phyloP scores from a whole-genome alignment of 2,888 invertebrate genomes.

The Zhuqinia jingwanae region DNA sequence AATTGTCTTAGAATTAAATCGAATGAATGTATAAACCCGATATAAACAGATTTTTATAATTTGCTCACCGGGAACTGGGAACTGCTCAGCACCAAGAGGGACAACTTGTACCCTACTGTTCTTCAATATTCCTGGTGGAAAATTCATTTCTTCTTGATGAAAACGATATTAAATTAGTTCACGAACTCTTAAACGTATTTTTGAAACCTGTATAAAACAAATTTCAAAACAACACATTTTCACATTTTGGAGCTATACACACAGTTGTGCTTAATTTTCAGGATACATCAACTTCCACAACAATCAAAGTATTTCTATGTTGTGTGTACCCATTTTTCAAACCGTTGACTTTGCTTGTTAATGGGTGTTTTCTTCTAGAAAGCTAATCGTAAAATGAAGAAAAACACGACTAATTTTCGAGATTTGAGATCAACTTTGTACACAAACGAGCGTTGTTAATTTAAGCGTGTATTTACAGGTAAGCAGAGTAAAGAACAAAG shows the following conservation, averaged over 20 bases:
- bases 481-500: not conserved
- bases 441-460: constrained; percentile 52
- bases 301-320: not conserved
- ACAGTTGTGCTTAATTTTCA: constrained; percentile 19
- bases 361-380: not conserved
- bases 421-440: constrained; percentile 34
- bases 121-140: constrained; percentile 49
- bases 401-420: not conserved
- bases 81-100: constrained; percentile 36
- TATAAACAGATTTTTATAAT: not conserved
- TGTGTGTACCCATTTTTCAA: not conserved
- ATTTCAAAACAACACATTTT: constrained; percentile 18
- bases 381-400: constrained; percentile 33
- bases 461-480: constrained; percentile 7
- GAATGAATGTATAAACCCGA: too few species aligned
- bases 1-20: too few species aligned
- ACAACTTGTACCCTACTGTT: constrained; percentile 33
- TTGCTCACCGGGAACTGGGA: constrained; percentile 9
- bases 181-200: not conserved
- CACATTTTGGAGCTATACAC: not conserved
- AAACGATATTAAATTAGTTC: not conserved
- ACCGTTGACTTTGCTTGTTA: not conserved
- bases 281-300: constrained; percentile 55
- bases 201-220: not conserved
- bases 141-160: too few species aligned